Conservation (phyloP, 2,888 invertebrate species). For the Argyresthia albistria region DNA sequence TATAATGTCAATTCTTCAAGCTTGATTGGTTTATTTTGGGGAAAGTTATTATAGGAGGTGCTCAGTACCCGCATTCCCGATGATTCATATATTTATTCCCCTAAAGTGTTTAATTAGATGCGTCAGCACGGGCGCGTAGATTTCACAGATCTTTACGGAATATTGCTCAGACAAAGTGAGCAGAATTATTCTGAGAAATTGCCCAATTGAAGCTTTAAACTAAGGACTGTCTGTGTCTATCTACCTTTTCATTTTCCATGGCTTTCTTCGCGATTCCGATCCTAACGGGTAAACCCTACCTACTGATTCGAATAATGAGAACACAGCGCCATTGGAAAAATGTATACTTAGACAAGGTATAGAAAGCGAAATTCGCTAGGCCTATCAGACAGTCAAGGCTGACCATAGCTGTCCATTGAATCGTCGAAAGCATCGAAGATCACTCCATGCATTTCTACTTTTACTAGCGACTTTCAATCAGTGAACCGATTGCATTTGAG, state of each 20-base stretch:
- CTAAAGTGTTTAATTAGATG: constrained; percentile 35
- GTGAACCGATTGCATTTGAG: constrained; percentile 6
- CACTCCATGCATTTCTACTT: constrained; percentile 30
- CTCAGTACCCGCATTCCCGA: constrained; percentile 21
- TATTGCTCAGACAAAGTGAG: too few species aligned
- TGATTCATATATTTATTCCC: constrained; percentile 8
- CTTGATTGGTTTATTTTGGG: constrained; percentile 6
- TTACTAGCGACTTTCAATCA: constrained; percentile 44
- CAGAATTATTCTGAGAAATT: too few species aligned
- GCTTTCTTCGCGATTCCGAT: too few species aligned
- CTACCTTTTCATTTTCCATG: too few species aligned
- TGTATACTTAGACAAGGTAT: too few species aligned
- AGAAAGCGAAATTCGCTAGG: constrained; percentile 35
- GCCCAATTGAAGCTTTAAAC: too few species aligned
- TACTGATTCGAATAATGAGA: too few species aligned
- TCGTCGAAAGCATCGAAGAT: background rate
- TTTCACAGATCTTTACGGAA: background rate
- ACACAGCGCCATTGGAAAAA: too few species aligned
- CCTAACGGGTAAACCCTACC: too few species aligned
- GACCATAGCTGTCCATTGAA: constrained; percentile 18
- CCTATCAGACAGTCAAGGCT: constrained; percentile 17
- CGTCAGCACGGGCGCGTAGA: constrained; percentile 16
- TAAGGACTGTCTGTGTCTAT: too few species aligned
- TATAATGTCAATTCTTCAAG: too few species aligned
- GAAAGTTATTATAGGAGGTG: constrained; percentile 11